Base-by-base conservation (phyloP, 1,140 invertebrate species). In the Musca domestica region DNA sequence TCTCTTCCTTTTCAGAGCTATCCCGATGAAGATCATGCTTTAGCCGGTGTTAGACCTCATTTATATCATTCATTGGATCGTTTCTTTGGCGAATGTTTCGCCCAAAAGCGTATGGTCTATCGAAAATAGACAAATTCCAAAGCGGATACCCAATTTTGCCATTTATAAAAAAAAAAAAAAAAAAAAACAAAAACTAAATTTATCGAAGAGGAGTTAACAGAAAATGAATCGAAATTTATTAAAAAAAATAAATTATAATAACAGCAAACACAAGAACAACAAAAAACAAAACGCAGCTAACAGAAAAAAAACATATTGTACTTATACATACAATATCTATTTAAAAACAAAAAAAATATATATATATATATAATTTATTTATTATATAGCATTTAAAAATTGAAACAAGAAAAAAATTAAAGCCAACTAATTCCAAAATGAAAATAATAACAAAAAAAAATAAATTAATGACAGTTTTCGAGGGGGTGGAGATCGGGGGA, bases 11-110 rank as follows among this genome's bases (percentile, higher is more conserved):
- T 87, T 22, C 86, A 96, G 94, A 94, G 92, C 68, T 98, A 98
- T 80, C 92, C 95, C 0, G 95, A 97, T 80, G 92, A 98, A 84
- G 91, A 95, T 72, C 96, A 98, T 80, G 88, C 89, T 22, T 84
- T 98, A 49, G 84, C 83, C 19, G 89, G 89, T 47, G 92, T 95
- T 2, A 85, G 90, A 52, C 87, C 87, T 15, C 95, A 98, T 85
- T 83, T 98, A 17, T 97, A 97, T 79, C 92, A 95, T 77, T 91
- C 91, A 0, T 82, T 98, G 80, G 93, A 94, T 81, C 88, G 92
- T 75, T 98, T 98, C 86, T 86, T 97, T 49, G 85, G 88, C 71
- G 88, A 90, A 73, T 93, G 92, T 77, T 92, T 90, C 74, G 68
- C 71, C 66, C 75, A 72, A 70, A 78, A 68, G 67, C 74, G 77